These are phyloP conservation scores for Pherbina coryleti DNA, from an alignment of 2,888 invertebrate species.

Conservation along the genomic window DNA sequence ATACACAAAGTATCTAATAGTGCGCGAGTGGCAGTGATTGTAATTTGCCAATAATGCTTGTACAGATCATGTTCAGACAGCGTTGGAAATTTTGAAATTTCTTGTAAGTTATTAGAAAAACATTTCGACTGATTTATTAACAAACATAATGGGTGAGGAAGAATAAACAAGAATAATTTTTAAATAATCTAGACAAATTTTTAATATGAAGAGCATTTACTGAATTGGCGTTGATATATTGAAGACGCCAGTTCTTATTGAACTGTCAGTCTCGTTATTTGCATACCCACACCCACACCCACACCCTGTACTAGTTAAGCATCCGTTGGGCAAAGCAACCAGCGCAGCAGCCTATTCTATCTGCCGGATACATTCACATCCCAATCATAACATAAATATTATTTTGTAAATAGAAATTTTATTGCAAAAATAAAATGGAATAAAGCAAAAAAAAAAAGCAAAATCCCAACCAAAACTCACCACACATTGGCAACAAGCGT, in stretches of 20 bases:
- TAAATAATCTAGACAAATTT: no score
- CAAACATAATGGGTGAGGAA: neutral
- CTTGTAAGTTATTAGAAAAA: neutral
- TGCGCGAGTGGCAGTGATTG: conserved; percentile 20
- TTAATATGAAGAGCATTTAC: no score
- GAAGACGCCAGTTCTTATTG: neutral
- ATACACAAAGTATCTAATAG: neutral
- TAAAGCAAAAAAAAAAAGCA: conserved; percentile 43
- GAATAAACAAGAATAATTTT: no score
- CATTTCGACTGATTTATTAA: neutral
- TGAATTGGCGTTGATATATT: neutral
- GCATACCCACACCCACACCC: neutral
- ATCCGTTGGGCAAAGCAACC: neutral
- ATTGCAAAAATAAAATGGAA: conserved; percentile 55
- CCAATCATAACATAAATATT: conserved; percentile 47
- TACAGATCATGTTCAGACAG: conserved; percentile 12
- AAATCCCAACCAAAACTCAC: conserved; percentile 37
- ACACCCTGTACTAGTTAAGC: neutral
- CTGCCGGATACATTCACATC: conserved; percentile 55
- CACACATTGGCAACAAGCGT: conserved; percentile 30
- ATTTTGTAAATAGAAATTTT: conserved; percentile 53
- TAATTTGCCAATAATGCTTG: neutral
- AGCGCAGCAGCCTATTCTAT: conserved; percentile 24
- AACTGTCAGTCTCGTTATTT: neutral
- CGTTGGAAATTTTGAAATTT: neutral